Evolutionary conservation across 2,888 invertebrate genomes (phyloP), one percentile per base, ranked within the genome.

Genomic region (Synergus japonicus): DNA sequence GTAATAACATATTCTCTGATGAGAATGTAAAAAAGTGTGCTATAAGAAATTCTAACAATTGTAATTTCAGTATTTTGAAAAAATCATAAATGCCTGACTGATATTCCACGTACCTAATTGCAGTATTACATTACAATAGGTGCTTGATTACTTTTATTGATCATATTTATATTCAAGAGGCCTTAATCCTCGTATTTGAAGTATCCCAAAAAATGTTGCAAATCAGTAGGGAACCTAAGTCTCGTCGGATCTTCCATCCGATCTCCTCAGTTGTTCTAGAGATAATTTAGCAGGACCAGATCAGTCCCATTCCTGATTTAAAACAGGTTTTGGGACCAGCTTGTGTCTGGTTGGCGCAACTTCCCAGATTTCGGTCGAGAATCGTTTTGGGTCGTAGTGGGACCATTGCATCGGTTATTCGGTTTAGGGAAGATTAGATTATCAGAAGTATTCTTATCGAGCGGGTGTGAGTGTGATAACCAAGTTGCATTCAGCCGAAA

Each of bases 401-500:
- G n/a, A n/a, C 54, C 7, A 54, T 37, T 5, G 37, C 37, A 37
- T 37, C 37, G 37, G 37, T 37, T 37, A 37, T 37, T 37, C 54
- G n/a, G 54, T 54, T n/a, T n/a, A 54, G 8, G 54, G n/a, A 54
- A 22, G 22, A 60, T 18, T 22, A 60, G 12, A 22, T 60, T 37
- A 10, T 60, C 22, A 9, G 37, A 37, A 37, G 22, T 60, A 12
- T 60, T 22, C 58, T 60, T 60, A 60, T 60, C 60, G 60, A 22
- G 54, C 60, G 22, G 4, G 22, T 60, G 60, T 22, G 22, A 10
- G 22, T 54, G 60, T 9, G 60, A 60, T 60, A 60, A 60, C 22
- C 22, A 77, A 78, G 79, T 80, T 81, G 78, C 79, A 60, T 78
- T 77, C 69, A 82, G 65, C 76, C 78, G 77, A 83, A 82, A 81